Evolutionary conservation across 2,888 invertebrate species (phyloP).

Genomic region (Lordiphosa andalusiaca): DNA sequence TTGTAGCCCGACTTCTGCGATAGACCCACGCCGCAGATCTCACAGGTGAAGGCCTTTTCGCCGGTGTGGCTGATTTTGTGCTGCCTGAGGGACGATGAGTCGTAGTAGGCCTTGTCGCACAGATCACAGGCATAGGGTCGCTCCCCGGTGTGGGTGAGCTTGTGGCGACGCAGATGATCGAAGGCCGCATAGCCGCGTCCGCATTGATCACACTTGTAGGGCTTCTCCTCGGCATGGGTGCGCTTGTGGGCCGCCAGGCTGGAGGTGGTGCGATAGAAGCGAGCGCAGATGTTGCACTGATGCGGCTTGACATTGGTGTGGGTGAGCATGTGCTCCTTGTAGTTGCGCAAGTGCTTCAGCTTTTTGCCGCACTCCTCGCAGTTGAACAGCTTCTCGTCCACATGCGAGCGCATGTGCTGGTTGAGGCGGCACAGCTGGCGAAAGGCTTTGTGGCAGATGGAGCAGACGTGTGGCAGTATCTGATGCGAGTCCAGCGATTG

Average conservation of each 20-base stretch:
- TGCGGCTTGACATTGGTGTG: slow-evolving; percentile 71
- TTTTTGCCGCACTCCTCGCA: slow-evolving; percentile 79
- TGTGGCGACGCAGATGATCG: slow-evolving; percentile 57
- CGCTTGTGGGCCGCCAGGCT: slow-evolving; percentile 62
- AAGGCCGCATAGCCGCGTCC: slow-evolving; percentile 55
- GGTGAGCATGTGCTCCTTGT: slow-evolving; percentile 79
- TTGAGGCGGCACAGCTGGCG: slow-evolving; percentile 60
- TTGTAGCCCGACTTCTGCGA: slow-evolving; percentile 80
- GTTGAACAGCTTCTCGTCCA: slow-evolving; percentile 76
- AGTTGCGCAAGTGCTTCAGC: slow-evolving; percentile 79
- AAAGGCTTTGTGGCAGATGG: slow-evolving; percentile 51
- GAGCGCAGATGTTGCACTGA: slow-evolving; percentile 49
- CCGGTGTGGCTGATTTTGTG: slow-evolving; percentile 79
- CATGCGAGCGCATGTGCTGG: slow-evolving; percentile 79
- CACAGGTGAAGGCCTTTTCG: slow-evolving; percentile 78
- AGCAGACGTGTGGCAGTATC: slow-evolving; percentile 40
- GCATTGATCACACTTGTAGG: slow-evolving; percentile 74
- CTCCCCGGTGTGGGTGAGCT: slow-evolving; percentile 60
- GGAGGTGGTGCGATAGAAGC: slow-evolving; percentile 61
- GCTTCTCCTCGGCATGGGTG: slow-evolving; percentile 73
- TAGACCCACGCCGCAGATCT: slow-evolving; percentile 79
- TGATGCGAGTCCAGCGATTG: slow-evolving; percentile 8
- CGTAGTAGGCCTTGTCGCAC: slow-evolving; percentile 79
- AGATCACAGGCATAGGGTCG: slow-evolving; percentile 61
- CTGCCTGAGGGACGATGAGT: slow-evolving; percentile 77